These are phyloP conservation scores for Andricus grossulariae DNA, from an alignment of 1,140 invertebrate genomes.

Conservation along the genomic window DNA sequence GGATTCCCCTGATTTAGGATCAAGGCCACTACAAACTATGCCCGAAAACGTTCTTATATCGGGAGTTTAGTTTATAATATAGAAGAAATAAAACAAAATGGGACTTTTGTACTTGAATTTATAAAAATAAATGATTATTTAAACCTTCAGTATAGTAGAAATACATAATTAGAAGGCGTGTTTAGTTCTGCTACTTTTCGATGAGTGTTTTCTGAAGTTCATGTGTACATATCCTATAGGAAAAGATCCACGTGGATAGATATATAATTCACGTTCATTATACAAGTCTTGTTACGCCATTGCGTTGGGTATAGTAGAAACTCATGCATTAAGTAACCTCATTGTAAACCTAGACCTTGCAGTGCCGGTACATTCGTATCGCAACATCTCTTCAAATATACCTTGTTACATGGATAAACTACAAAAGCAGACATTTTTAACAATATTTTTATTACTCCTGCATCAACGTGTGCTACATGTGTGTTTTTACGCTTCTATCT, in stretches of 20 bases:
- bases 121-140: neutral
- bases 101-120: too few species aligned
- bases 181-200: too few species aligned
- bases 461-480: neutral
- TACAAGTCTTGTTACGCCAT: slow-evolving; percentile 28
- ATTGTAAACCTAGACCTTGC: slow-evolving; percentile 31
- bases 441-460: neutral
- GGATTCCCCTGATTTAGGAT: too few species aligned
- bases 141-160: neutral
- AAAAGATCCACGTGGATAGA: slow-evolving; percentile 28
- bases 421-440: neutral
- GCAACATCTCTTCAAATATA: slow-evolving; percentile 12
- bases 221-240: slow-evolving; percentile 2
- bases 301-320: slow-evolving; percentile 18
- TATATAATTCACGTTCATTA: slow-evolving; percentile 28
- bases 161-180: too few species aligned
- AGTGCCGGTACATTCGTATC: slow-evolving; percentile 17
- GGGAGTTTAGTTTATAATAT: too few species aligned
- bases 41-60: too few species aligned
- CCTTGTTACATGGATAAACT: slow-evolving; percentile 5
- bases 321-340: slow-evolving; percentile 28
- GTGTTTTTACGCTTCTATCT: neutral
- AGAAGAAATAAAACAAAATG: too few species aligned
- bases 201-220: slow-evolving; percentile 10
- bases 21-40: too few species aligned